These are phyloP conservation scores for Coccyzus lansbergi DNA, from an alignment of 2,797 vertebrate species.

Conservation along the genomic window DNA sequence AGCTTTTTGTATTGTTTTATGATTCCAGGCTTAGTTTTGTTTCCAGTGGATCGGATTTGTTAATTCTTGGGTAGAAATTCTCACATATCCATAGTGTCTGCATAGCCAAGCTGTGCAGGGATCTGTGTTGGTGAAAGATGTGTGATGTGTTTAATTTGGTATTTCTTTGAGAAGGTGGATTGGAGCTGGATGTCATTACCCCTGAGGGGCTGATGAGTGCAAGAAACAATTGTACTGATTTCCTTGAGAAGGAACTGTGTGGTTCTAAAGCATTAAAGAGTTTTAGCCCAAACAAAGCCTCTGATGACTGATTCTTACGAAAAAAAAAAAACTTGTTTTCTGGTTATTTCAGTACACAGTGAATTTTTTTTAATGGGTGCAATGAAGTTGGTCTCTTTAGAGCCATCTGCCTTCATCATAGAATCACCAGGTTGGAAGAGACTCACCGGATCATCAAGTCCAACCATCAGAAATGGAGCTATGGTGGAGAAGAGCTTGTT, in stretches of 20 bases:
- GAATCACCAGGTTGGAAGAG: no score
- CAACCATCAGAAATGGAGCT: fast-evolving
- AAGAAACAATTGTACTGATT: background rate
- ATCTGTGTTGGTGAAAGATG: background rate
- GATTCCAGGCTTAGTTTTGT: background rate
- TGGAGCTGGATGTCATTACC: background rate
- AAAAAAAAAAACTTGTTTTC: background rate
- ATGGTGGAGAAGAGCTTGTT: fast-evolving
- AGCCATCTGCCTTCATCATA: background rate
- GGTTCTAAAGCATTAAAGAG: no score
- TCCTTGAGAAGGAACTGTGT: background rate
- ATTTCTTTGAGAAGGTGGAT: background rate
- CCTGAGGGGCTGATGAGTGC: no score
- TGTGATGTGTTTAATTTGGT: fast-evolving
- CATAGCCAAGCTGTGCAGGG: background rate
- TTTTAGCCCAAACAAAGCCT: background rate
- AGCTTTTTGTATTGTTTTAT: fast-evolving
- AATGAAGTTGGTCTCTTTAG: background rate
- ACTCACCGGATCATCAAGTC: no score
- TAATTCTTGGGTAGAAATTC: background rate
- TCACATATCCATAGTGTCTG: fast-evolving
- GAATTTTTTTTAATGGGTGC: background rate
- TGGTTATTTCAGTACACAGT: background rate
- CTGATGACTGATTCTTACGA: background rate
- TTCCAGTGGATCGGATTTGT: background rate